A percentile compares a stretch with the other conserved stretches of the same genome.
Conservation (phyloP, 2,113 vertebrate genomes). For the Sula dactylatra region DNA sequence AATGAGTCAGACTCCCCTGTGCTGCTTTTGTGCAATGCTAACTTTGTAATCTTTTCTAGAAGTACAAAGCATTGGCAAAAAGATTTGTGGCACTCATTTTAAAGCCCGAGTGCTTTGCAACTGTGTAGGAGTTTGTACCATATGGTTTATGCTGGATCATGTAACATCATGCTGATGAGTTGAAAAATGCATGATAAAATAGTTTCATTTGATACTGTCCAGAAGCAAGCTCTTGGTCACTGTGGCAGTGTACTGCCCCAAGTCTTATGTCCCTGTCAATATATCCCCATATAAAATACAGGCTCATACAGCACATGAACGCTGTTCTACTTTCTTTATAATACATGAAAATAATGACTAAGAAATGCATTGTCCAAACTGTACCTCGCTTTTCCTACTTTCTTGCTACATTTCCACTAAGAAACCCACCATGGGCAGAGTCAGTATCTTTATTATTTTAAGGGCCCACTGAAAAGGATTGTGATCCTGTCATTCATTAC, state of each 20-base stretch:
- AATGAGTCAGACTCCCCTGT: not conserved
- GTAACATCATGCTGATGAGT: not conserved
- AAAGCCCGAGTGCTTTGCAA: not conserved
- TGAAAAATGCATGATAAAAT: not conserved
- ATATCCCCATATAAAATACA: not conserved
- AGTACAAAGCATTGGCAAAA: not conserved
- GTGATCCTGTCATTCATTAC: not conserved
- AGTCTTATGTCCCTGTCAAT: not conserved
- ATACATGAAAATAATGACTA: not conserved
- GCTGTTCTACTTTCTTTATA: not conserved
- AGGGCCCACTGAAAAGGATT: not conserved
- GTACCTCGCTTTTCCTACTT: not conserved
- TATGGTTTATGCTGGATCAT: slow-evolving; percentile 24
- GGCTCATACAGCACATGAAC: accelerated
- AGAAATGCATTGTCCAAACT: not conserved
- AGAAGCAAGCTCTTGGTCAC: not conserved
- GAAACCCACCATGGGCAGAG: not conserved
- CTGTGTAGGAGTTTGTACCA: not conserved
- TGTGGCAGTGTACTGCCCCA: not conserved
- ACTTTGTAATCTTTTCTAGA: not conserved
- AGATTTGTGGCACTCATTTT: slow-evolving; percentile 6
- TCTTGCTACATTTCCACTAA: not conserved
- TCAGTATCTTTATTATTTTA: not conserved
- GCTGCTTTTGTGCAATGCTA: not conserved
- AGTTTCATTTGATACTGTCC: not conserved